Evolutionary conservation across 2,113 vertebrate genomes (phyloP).

Genomic region (Menura novaehollandiae): DNA sequence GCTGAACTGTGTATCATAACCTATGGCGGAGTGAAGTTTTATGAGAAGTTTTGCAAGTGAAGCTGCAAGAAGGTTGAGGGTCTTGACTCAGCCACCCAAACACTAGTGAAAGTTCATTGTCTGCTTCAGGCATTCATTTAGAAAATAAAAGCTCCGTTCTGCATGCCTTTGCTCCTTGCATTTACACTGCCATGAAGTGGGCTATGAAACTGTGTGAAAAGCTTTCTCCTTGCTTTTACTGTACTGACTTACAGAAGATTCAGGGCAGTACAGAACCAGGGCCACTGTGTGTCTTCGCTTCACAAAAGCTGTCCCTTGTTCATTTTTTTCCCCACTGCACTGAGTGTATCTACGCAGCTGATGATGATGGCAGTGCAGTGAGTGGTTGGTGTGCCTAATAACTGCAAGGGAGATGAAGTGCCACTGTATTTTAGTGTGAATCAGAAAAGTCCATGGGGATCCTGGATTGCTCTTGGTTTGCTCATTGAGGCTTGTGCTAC

Average conservation of each 20-base stretch:
- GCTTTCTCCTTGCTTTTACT: not conserved
- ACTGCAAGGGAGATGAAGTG: not conserved
- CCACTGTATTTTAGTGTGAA: not conserved
- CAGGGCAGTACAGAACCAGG: not conserved
- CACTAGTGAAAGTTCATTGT: not conserved
- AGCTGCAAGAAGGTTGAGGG: not conserved
- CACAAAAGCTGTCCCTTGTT: not conserved
- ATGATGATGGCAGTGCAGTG: not conserved
- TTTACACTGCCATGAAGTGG: not conserved
- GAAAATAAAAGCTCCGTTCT: not conserved
- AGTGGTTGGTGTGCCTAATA: not conserved
- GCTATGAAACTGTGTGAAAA: not conserved
- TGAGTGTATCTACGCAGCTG: not conserved
- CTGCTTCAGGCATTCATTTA: not conserved
- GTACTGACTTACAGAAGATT: not conserved
- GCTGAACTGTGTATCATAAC: not conserved
- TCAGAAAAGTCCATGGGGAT: not conserved
- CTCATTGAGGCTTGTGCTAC: not conserved
- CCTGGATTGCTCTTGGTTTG: not conserved
- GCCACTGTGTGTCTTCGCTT: not conserved
- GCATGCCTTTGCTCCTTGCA: not conserved
- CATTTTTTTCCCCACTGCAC: not conserved
- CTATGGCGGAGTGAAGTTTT: not conserved
- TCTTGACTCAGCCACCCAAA: not conserved
- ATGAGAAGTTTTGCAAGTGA: not conserved